Evolutionary conservation across 2,888 invertebrate genomes (phyloP).

Genomic region (Apotomis capreana): DNA sequence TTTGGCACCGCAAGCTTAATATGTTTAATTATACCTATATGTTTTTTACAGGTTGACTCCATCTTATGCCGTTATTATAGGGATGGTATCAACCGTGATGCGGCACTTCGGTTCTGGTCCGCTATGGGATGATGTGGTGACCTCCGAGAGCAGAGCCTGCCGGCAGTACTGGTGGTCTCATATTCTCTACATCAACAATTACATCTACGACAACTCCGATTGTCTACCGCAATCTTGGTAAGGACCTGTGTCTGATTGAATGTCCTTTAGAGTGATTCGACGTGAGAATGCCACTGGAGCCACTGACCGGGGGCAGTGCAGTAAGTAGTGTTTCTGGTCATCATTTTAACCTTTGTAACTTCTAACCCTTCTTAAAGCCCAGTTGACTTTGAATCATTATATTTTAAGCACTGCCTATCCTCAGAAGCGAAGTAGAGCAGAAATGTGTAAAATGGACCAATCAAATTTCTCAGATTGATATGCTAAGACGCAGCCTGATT

Average conservation of each 20-base stretch:
- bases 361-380: too few relatives aligned
- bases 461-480: too few relatives aligned
- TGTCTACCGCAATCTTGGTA: conserved; percentile 73
- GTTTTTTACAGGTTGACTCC: conserved; percentile 65
- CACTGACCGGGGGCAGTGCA: too few relatives aligned
- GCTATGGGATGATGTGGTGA: conserved; percentile 66
- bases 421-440: too few relatives aligned
- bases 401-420: too few relatives aligned
- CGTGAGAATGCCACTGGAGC: too few relatives aligned
- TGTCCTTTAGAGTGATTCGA: not conserved
- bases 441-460: too few relatives aligned
- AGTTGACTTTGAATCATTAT: too few relatives aligned
- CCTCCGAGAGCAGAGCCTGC: conserved; percentile 63
- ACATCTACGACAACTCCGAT: conserved; percentile 60
- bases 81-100: conserved; percentile 65
- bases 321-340: too few relatives aligned
- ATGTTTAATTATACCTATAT: not conserved
- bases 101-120: conserved; percentile 67
- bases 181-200: conserved; percentile 75
- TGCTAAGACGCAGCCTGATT: too few relatives aligned
- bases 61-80: conserved; percentile 66
- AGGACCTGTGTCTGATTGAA: conserved; percentile 39
- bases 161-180: conserved; percentile 77
- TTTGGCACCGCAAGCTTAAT: not conserved
- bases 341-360: too few relatives aligned